Evolutionary conservation across 1,140 invertebrate genomes (phyloP).

Genomic region (Zeugodacus cucurbitae): DNA sequence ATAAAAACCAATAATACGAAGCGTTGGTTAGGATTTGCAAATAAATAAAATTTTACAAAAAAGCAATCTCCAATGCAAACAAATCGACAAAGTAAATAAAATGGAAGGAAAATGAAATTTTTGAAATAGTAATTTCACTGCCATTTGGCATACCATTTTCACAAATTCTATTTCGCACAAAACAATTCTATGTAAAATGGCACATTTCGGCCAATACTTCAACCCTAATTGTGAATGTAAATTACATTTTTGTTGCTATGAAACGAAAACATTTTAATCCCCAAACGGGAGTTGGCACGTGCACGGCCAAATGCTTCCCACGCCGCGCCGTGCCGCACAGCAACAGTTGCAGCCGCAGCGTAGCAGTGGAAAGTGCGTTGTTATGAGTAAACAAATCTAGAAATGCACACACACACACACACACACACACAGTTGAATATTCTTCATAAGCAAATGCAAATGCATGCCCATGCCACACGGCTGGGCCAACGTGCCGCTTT

Average conservation of each 20-base stretch:
- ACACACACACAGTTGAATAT: background rate
- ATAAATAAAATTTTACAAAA: background rate
- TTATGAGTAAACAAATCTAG: background rate
- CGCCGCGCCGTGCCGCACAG: background rate
- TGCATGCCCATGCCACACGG: background rate
- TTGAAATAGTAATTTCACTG: background rate
- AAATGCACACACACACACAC: background rate
- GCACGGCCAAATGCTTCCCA: background rate
- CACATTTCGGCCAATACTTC: background rate
- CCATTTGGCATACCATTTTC: background rate
- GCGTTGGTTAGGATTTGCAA: background rate
- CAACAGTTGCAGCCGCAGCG: background rate
- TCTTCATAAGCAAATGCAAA: background rate
- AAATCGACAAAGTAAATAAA: background rate
- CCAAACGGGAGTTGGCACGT: constrained; percentile 15
- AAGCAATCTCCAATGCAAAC: background rate
- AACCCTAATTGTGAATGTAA: constrained; percentile 33
- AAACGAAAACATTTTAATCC: constrained; percentile 6
- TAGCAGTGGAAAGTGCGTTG: background rate
- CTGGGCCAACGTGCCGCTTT: background rate
- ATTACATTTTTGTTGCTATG: constrained; percentile 31
- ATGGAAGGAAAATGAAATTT: background rate
- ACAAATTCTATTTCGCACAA: background rate
- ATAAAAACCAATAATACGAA: background rate
- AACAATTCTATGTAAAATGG: background rate